Conservation (phyloP, 2,888 invertebrate species). For the Muscina levida region DNA sequence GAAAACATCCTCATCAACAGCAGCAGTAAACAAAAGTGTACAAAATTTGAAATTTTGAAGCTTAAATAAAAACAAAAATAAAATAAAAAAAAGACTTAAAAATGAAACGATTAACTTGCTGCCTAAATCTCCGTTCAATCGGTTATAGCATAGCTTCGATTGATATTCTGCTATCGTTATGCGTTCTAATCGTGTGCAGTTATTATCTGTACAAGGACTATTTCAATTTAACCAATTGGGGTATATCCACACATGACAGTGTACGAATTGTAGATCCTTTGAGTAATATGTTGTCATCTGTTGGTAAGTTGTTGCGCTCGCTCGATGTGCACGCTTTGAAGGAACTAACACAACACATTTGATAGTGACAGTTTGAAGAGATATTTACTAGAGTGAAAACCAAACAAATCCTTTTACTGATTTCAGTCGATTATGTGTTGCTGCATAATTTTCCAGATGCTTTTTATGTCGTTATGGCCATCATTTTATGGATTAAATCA, state of each 20-base stretch:
- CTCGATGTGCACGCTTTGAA: neutral
- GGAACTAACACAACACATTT: no score
- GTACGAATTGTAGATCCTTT: conserved; percentile 74
- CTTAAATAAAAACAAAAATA: neutral
- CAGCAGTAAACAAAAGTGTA: neutral
- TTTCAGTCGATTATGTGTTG: conserved; percentile 74
- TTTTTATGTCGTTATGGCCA: conserved; percentile 75
- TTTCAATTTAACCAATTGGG: conserved; percentile 72
- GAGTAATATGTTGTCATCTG: conserved; percentile 71
- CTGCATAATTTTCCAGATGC: conserved; percentile 76
- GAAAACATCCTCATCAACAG: conserved; percentile 52
- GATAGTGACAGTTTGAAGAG: neutral
- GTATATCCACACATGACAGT: conserved; percentile 70
- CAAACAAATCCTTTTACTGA: neutral
- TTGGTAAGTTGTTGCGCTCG: conserved; percentile 67
- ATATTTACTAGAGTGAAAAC: neutral
- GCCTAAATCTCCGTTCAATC: conserved; percentile 73
- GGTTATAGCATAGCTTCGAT: conserved; percentile 73
- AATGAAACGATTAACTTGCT: conserved; percentile 74
- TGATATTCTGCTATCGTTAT: conserved; percentile 72
- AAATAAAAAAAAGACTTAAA: conserved; percentile 33
- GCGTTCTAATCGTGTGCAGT: conserved; percentile 71
- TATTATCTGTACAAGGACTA: conserved; percentile 74
- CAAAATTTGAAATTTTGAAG: neutral
- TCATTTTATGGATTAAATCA: conserved; percentile 75